Base-by-base conservation (phyloP, 1,140 invertebrate species). In the Drosophila equinoxialis region DNA sequence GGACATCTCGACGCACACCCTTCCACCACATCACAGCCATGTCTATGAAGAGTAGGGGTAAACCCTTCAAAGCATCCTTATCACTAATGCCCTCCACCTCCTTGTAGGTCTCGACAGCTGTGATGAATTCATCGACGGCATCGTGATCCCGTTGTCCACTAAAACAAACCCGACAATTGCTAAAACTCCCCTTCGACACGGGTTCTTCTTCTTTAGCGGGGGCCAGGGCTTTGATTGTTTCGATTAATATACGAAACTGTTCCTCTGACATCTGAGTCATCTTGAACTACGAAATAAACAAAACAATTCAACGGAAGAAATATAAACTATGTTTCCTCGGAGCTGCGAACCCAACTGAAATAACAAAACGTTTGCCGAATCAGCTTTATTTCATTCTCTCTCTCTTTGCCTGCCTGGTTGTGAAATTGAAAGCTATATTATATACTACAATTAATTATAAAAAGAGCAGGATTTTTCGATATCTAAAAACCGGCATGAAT, bases 101-200 rank as follows among this genome's bases (percentile, higher is more conserved):
- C 60, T 92, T 92, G 66, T 90, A 92, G 1, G 91, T 77, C 39
- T 80, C 79, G 54, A 92, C 77, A 3, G 81, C 79, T 3, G 65
- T 81, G 60, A 92, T 91, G 41, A 92, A 92, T 67, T 91, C 90
- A 20, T 92, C 91, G 30, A 92, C 91, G 10, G 87, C 90, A 59
- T 90, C 87, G 59, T 91, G 74, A 65, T 92, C 91, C 6, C 91
- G 73, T 75, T 92, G 90, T 4, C 91, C 91, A 23, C 80, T 77
- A 17, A 91, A 92, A 1, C 72, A 67, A 2, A 73, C 79, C 2
- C 11, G 26, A 20, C 91, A 92, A 41, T 90, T 92, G 59, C 79
- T 91, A 20, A 92, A 92, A 63, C 81, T 91, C 1, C 90, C 91
- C 58, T 91, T 92, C 0, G 90, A 83, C 23, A 62, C 51, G 17